phyloP scores from a whole-genome alignment of 1,140 invertebrate species.

The Drosophila suzukii region DNA sequence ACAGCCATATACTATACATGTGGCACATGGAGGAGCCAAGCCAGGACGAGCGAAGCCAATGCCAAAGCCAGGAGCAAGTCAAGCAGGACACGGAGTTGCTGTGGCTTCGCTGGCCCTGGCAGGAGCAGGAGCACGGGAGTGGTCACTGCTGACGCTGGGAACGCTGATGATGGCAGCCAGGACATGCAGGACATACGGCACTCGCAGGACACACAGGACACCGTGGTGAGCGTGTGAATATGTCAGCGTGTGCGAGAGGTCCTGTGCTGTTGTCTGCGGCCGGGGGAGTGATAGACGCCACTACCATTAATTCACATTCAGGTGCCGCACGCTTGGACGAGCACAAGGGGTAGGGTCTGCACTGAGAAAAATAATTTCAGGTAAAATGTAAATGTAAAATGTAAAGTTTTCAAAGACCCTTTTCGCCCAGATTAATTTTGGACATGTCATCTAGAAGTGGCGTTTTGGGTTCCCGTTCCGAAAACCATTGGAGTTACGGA shows the following conservation, averaged over 20 bases:
- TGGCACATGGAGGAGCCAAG: conserved; percentile 37
- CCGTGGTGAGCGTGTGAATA: conserved; percentile 56
- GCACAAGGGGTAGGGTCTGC: conserved; percentile 33
- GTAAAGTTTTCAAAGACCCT: too few species aligned
- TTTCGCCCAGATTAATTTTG: too few species aligned
- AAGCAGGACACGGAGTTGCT: conserved; percentile 41
- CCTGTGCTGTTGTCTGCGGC: conserved; percentile 69
- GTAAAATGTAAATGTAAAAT: too few species aligned
- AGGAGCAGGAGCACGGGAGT: conserved; percentile 27
- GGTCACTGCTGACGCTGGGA: conserved; percentile 37
- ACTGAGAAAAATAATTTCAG: neutral
- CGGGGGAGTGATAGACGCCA: conserved; percentile 76
- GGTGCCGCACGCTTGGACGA: conserved; percentile 73
- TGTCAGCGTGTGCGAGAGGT: conserved; percentile 29
- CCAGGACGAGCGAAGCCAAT: conserved; percentile 14
- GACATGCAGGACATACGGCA: conserved; percentile 12
- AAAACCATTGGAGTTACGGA: too few species aligned
- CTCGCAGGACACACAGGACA: conserved; percentile 18
- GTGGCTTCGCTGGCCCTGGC: conserved; percentile 29
- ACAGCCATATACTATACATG: conserved; percentile 23
- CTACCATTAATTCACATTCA: conserved; percentile 82
- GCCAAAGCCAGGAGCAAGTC: conserved; percentile 32
- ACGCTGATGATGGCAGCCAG: conserved; percentile 37
- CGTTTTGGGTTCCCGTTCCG: too few species aligned
- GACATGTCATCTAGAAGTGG: too few species aligned